These are phyloP conservation scores for Rhinoderma darwinii DNA, from an alignment of 2,113 vertebrate species.

Conservation along the genomic window DNA sequence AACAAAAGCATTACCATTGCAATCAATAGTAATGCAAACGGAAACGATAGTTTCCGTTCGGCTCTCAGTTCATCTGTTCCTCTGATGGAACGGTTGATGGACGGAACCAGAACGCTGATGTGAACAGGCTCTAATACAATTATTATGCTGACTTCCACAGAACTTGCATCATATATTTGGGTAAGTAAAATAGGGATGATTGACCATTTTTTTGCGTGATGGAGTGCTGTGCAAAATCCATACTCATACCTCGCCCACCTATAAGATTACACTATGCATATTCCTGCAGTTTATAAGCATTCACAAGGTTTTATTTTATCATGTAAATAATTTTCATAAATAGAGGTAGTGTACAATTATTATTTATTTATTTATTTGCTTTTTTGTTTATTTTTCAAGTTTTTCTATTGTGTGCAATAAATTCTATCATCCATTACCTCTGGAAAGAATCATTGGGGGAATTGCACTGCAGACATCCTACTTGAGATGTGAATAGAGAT, in stretches of 20 bases:
- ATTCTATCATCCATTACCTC: slow-evolving; percentile 36
- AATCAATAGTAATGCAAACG: too few relatives aligned
- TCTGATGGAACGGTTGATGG: too few relatives aligned
- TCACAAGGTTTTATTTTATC: not conserved
- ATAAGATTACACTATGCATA: not conserved
- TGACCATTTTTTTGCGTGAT: not conserved
- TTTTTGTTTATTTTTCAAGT: not conserved
- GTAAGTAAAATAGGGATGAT: too few relatives aligned
- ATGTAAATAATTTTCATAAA: not conserved
- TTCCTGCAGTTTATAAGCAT: not conserved
- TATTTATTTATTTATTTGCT: slow-evolving; percentile 56
- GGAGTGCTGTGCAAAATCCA: not conserved
- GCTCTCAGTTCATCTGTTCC: too few relatives aligned
- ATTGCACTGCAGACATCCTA: slow-evolving; percentile 47
- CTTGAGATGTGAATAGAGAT: slow-evolving; percentile 64
- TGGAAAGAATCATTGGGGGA: slow-evolving; percentile 29
- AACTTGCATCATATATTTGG: too few relatives aligned
- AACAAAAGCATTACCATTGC: too few relatives aligned
- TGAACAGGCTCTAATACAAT: too few relatives aligned
- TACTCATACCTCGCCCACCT: not conserved
- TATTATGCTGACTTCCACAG: too few relatives aligned
- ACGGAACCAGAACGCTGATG: too few relatives aligned
- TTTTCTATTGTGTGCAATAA: slow-evolving; percentile 22
- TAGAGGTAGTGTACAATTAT: slow-evolving; percentile 36
- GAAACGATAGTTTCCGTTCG: too few relatives aligned